phyloP scores from a whole-genome alignment of 23 tunicate species.

The Phallusia fumigata region DNA sequence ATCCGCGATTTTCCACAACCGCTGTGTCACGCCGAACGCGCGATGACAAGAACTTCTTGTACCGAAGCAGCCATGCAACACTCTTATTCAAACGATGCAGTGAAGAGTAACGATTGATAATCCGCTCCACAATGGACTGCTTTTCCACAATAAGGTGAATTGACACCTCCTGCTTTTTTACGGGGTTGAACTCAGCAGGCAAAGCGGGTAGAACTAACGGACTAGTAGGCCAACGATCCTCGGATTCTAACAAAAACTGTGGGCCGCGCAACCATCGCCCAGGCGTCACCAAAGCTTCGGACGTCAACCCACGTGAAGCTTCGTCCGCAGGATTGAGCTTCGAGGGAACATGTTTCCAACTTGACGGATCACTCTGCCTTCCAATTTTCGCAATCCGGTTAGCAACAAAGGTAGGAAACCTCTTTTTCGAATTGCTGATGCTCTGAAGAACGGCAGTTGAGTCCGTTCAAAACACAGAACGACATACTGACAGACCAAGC shows the following conservation, averaged over 20 bases:
- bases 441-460: background rate
- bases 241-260: too few species aligned
- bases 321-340: too few species aligned
- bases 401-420: too few species aligned
- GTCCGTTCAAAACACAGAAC: constrained; percentile 1
- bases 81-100: too few species aligned
- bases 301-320: constrained; percentile 7
- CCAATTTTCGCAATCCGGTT: constrained; percentile 5
- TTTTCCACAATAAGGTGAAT: background rate
- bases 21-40: too few species aligned
- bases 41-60: too few species aligned
- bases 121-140: background rate
- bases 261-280: too few species aligned
- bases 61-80: too few species aligned
- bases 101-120: background rate
- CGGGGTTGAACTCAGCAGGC: background rate
- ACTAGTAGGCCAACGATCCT: background rate
- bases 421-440: background rate
- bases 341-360: too few species aligned
- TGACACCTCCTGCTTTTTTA: background rate
- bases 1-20: too few species aligned
- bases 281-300: too few species aligned
- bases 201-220: background rate
- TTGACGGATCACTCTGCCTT: background rate
- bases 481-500: background rate